Base-by-base conservation (phyloP, 1,140 invertebrate genomes). In the Rhopalosiphum maidis region DNA sequence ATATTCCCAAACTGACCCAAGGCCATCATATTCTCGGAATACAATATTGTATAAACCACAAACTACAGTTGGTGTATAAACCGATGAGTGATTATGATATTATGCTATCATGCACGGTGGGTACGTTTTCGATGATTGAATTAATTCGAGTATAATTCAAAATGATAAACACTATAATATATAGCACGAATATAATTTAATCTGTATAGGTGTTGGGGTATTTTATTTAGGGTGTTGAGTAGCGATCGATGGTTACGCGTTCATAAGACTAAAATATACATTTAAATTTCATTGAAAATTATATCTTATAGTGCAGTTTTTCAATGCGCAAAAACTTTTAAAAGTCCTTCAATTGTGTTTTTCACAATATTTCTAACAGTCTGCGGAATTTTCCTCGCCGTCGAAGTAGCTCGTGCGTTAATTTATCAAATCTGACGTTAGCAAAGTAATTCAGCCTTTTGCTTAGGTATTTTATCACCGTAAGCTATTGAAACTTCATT, bases 371-470 rank as follows among this genome's bases (percentile, higher is more conserved):
- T 41, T 85, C 11, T 35, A 25, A 41, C 37, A 5, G 22, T 37
- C 9, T 22, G 3, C 37, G 8, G 37, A 41, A 85, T 85, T 23
- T 43, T n/a, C 30, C 5, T 6, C 15, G 6, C 41, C 25, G 41
- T 6, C 83, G 0, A 25, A 85, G 23, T 77, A n/a, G 15, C 60
- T 77, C 60, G 60, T 37, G 77, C 83, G 35, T 85, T 15, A 37
- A 41, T 85, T 85, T 43, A 85, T 85, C 83, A 85, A 85, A 85
- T 85, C 83, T 85, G 41, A 85, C 41, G 23, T 85, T 85, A 3
- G 1, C 37, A 41, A 43, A 25, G 83, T 85, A 85, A 85, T 43
- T 85, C 23, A 43, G 41, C 37, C 22, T 43, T 85, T 85, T 25
- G 37, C 23, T 85, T 15, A 0, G 23, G 23, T 85, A 25, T 41